Conservation (phyloP, 2,797 vertebrate species). For the Hoplostethus atlanticus region DNA sequence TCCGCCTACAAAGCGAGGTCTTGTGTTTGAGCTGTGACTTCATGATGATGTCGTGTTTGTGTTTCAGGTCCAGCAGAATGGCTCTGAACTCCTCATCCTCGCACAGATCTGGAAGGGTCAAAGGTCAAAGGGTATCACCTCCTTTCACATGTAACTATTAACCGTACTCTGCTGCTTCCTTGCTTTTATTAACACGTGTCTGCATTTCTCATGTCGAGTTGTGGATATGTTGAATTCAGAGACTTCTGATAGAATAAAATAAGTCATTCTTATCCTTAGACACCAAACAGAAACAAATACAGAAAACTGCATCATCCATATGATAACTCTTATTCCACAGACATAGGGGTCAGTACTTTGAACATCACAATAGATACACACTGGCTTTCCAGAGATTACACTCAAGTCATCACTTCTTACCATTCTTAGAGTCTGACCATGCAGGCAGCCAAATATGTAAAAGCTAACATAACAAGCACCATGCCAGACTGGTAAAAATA, state of each 20-base stretch:
- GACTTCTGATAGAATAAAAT: not conserved
- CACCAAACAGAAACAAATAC: no score
- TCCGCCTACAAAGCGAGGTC: constrained; percentile 94
- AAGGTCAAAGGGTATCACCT: constrained; percentile 15
- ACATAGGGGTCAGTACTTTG: no score
- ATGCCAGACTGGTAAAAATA: not conserved
- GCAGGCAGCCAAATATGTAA: not conserved
- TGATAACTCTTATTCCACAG: no score
- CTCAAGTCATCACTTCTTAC: not conserved
- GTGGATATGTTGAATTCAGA: no score
- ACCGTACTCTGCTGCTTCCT: not conserved
- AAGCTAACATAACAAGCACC: not conserved
- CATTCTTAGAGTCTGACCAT: not conserved
- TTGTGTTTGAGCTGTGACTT: constrained; percentile 98
- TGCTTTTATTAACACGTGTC: not conserved
- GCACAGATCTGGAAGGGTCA: constrained; percentile 88
- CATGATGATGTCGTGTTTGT: constrained; percentile 99
- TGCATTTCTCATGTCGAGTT: no score
- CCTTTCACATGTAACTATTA: not conserved
- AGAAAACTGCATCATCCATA: no score
- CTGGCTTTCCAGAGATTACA: not conserved
- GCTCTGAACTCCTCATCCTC: constrained; percentile 97
- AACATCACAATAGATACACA: not conserved
- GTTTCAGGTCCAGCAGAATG: constrained; percentile 94
- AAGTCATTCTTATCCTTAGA: no score